Base-by-base conservation (phyloP, 2,797 vertebrate species). In the Manis javanica region DNA sequence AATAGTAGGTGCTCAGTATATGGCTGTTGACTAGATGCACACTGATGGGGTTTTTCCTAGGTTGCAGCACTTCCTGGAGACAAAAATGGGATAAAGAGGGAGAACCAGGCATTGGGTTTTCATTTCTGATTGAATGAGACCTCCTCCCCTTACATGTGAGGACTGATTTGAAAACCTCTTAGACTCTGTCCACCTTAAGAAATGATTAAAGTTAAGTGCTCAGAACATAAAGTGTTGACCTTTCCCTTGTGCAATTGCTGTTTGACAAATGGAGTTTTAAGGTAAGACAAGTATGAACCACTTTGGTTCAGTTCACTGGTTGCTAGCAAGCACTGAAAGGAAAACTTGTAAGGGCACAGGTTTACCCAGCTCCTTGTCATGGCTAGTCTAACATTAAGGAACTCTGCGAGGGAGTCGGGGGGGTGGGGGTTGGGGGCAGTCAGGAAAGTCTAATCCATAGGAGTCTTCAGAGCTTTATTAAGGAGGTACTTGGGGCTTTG, bases 141-240 rank as follows among this genome's bases (percentile, higher is more conserved):
- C 2, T 9, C 39, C 16, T 88, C 24, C 74, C 49, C 26, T 53
- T 68, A n/a, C 7, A 79, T 31, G n/a, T 66, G n/a, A 88, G 21
- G 42, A 88, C 24, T 57, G 55, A 66, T 74, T 75, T 93, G 64
- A 61, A 94, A 95, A 55, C 19, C 53, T 93, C 29, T 72, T 81
- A 82, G 21, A 59, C n/a, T 90, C 59, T 63, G 34, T 55, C 87
- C 59, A 72, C 55, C 61, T 49, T 77, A 89, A 74, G 53, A 59
- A 88, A 71, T 93, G 37, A 90, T 92, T 95, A 12, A 68, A 90
- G 55, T 87, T 71, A 97, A 92, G 75, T 79, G 42, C 55, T 93
- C 63, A 91, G 64, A 91, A 88, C 84, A 87, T n/a, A 86, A 96
- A 97, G 77, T 90, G 97, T 96, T 97, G 96, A 98, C 97, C 98